phyloP scores from a whole-genome alignment of 2,888 invertebrate genomes.

The Drosophila cognata region DNA sequence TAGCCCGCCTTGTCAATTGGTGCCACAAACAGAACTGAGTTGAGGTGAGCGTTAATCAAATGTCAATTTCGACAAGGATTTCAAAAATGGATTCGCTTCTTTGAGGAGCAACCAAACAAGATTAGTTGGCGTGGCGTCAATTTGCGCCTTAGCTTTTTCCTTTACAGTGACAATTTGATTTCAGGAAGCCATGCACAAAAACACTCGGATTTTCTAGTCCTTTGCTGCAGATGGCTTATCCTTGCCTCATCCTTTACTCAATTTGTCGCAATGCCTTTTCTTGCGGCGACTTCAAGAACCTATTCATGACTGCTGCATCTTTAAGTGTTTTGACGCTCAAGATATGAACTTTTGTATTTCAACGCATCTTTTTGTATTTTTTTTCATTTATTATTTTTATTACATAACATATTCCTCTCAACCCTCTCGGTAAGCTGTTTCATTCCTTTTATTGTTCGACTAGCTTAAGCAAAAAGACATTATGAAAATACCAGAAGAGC shows the following conservation, averaged over 20 bases:
- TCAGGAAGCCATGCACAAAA: neutral
- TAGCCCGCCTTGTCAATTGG: slow-evolving; percentile 23
- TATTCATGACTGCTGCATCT: neutral
- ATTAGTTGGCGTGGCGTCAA: slow-evolving; percentile 32
- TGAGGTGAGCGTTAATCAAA: slow-evolving; percentile 65
- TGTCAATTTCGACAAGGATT: slow-evolving; percentile 64
- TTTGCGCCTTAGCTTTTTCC: slow-evolving; percentile 30
- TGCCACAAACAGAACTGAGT: slow-evolving; percentile 3
- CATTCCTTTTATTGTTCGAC: neutral
- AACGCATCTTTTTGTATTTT: neutral
- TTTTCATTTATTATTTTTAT: neutral
- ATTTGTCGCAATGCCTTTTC: neutral
- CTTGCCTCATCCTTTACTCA: slow-evolving; percentile 1
- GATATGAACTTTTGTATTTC: neutral
- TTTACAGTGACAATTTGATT: slow-evolving; percentile 30
- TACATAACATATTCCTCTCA: neutral
- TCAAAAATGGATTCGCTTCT: slow-evolving; percentile 30
- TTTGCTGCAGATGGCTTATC: neutral
- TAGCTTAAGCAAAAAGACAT: neutral
- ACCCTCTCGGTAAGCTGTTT: neutral
- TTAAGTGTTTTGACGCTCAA: neutral
- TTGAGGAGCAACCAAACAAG: slow-evolving; percentile 10
- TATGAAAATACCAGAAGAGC: neutral
- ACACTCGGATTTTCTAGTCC: neutral
- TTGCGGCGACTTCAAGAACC: neutral